Conservation (phyloP, 1,140 invertebrate genomes). For the Cydia splendana region DNA sequence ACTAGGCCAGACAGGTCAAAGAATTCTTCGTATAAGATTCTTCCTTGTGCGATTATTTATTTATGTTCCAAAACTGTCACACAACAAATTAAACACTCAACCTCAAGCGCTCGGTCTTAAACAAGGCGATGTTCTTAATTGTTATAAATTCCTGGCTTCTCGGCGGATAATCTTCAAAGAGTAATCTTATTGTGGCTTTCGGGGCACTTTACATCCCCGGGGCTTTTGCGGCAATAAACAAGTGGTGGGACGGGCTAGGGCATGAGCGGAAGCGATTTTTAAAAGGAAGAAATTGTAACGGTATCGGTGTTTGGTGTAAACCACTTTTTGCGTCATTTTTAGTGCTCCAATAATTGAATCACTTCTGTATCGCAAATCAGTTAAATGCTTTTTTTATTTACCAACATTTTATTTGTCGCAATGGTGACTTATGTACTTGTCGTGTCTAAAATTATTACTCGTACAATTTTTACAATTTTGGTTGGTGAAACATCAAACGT, state of each 20-base stretch:
- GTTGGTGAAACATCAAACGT: too few species aligned
- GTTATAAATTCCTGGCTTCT: conserved; percentile 19
- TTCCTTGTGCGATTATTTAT: not conserved
- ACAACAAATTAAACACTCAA: conserved; percentile 5
- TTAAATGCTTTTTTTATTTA: too few species aligned
- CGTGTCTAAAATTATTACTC: too few species aligned
- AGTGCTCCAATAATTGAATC: too few species aligned
- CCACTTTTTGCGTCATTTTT: too few species aligned
- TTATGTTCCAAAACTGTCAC: not conserved
- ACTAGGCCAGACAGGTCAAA: too few species aligned
- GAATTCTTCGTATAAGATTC: too few species aligned
- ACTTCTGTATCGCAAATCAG: too few species aligned
- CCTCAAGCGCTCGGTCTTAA: not conserved
- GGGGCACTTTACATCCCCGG: conserved; percentile 19
- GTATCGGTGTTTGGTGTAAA: too few species aligned
- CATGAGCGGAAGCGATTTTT: not conserved
- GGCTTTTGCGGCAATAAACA: conserved; percentile 23
- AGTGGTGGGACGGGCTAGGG: not conserved
- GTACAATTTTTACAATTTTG: too few species aligned
- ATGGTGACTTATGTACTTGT: too few species aligned
- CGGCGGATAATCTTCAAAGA: conserved; percentile 24
- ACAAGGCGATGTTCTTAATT: conserved; percentile 11
- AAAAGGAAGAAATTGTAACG: not conserved
- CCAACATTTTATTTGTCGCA: too few species aligned
- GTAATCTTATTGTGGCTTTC: conserved; percentile 29